These are phyloP conservation scores for Drosophila triauraria DNA, from an alignment of 1,140 invertebrate genomes.

Conservation along the genomic window DNA sequence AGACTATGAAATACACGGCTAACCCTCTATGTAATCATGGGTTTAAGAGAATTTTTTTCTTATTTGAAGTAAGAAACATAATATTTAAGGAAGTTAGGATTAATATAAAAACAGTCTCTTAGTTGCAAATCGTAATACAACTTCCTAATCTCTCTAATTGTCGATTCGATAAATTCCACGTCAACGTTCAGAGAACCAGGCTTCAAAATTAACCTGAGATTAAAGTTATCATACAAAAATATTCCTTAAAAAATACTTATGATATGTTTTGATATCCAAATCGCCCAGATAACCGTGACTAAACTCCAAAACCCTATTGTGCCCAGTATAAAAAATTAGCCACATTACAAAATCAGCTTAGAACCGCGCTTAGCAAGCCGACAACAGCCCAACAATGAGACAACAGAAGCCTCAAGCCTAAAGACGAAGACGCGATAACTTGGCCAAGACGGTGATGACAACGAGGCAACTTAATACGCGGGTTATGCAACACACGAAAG, in stretches of 20 bases:
- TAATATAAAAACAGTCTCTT: neutral
- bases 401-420: constrained; percentile 15
- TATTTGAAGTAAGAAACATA: neutral
- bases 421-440: constrained; percentile 28
- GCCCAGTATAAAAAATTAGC: constrained; percentile 1
- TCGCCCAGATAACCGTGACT: neutral
- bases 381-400: constrained; percentile 23
- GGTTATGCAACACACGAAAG: constrained; percentile 44
- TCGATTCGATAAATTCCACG: no score
- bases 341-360: constrained; percentile 25
- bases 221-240: neutral
- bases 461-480: constrained; percentile 48
- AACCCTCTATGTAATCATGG: neutral
- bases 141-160: no score
- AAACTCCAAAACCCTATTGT: neutral
- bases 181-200: no score
- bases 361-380: constrained; percentile 24
- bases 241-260: neutral
- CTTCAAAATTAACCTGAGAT: neutral
- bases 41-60: neutral
- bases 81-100: neutral
- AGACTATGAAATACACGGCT: neutral
- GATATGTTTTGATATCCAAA: neutral
- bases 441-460: constrained; percentile 48
- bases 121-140: neutral